Base-by-base conservation (phyloP, 1,140 invertebrate genomes). In the Telenomus remus region DNA sequence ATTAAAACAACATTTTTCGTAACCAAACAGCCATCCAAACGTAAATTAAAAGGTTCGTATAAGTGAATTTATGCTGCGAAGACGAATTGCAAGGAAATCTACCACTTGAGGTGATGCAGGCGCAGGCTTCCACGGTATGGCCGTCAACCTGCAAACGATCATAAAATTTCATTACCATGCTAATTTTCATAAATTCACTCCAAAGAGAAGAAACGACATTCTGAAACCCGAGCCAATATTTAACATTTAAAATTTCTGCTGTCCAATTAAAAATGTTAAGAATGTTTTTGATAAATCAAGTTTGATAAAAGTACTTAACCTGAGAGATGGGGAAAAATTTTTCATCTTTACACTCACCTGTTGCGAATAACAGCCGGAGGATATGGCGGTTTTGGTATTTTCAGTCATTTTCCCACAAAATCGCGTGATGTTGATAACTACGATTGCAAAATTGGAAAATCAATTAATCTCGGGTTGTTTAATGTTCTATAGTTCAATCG, bases 361-460 rank as follows among this genome's bases (percentile, higher is more conserved):
- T 48, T 77, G 75, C 3, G 63, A 50, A 59, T 66, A 77, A 53
- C 75, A 77, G 5, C 66, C 61, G 3, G 53, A 35, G 5, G 75
- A 66, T 37, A 77, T 16, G 6, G 75, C 75, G 2, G 10, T 64
- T n/a, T 54, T 55, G 10, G 53, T 72, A 50, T 77, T 50, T 47
- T 68, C 63, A 19, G 64, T 72, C 59, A 77, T 77, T 72, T 72
- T 77, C 10, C 75, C 75, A 72, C 75, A 72, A 72, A 77, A 72
- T 39, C 69, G 61, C 3, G 68, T 72, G 47, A 59, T 59, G 33
- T 77, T 77, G n/a, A 68, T 54, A 16, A 77, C 74, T 77, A 16
- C 42, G 50, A 63, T 35, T 50, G 14, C n/a, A 34, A 13, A 19
- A 16, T 10, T 3, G 16, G 16, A 19, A 10, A 48, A 48, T 48